Evolutionary conservation across 2,113 vertebrate genomes (phyloP).

Genomic region (Meleagris gallopavo): DNA sequence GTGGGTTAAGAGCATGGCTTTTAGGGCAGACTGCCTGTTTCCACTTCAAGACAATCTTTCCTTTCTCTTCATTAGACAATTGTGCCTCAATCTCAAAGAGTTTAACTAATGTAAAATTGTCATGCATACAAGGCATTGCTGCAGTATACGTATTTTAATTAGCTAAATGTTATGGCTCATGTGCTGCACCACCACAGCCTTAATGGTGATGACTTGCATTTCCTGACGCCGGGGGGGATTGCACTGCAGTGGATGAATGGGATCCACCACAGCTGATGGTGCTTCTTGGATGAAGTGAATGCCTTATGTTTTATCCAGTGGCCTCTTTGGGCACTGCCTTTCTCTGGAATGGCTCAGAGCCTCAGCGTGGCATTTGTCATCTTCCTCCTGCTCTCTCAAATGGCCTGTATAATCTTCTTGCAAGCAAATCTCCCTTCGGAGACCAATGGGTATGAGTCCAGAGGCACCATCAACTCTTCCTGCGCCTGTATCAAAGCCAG

Average conservation of each 20-base stretch:
- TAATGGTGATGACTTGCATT: neutral
- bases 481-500: neutral
- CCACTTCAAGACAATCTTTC: neutral
- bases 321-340: neutral
- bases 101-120: neutral
- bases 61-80: neutral
- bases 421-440: neutral
- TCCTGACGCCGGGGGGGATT: neutral
- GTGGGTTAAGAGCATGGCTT: neutral
- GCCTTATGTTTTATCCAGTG: neutral
- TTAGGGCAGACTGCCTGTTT: neutral
- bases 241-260: neutral
- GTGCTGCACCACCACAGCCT: neutral
- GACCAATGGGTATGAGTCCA: neutral
- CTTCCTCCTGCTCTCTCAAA: neutral
- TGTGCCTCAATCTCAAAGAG: neutral
- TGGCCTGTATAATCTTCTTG: neutral
- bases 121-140: neutral
- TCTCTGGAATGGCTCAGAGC: neutral
- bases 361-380: neutral
- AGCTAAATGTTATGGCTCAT: neutral
- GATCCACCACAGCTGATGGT: neutral
- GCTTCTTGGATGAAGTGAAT: neutral
- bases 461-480: accelerated
- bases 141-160: neutral